Conservation (phyloP, 2,113 vertebrate genomes). For the Dicerorhinus sumatrensis region DNA sequence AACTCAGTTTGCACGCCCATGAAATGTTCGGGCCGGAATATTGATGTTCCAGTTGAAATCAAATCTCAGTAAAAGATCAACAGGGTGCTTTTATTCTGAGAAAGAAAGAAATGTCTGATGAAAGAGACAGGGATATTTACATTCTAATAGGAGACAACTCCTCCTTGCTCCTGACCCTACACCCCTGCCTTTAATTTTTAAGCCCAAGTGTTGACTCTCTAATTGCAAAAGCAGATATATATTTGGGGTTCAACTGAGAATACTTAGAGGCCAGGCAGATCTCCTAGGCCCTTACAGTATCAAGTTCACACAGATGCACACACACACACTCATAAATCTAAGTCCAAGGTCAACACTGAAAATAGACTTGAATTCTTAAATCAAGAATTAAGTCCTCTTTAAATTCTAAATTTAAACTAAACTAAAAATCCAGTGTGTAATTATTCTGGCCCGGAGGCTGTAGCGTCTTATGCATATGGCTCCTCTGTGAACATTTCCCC, state of each 20-base stretch:
- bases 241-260: neutral
- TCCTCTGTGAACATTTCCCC: slow-evolving; percentile 78
- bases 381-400: slow-evolving; percentile 78
- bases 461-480: slow-evolving; percentile 58
- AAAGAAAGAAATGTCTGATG: neutral
- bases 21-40: neutral
- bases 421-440: slow-evolving; percentile 13
- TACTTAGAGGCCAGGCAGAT: neutral
- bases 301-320: neutral
- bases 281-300: neutral
- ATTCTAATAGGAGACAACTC: neutral
- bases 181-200: neutral
- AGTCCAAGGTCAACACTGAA: neutral
- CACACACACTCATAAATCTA: neutral
- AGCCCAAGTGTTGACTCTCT: neutral
- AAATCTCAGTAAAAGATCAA: neutral
- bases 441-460: slow-evolving; percentile 81
- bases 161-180: neutral
- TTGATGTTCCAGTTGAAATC: neutral
- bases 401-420: slow-evolving; percentile 59
- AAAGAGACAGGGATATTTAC: neutral
- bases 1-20: neutral
- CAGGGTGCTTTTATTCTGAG: neutral
- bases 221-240: neutral
- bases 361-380: slow-evolving; percentile 64